These are phyloP conservation scores for Thelaira solivaga DNA, from an alignment of 2,888 invertebrate genomes.

Conservation along the genomic window DNA sequence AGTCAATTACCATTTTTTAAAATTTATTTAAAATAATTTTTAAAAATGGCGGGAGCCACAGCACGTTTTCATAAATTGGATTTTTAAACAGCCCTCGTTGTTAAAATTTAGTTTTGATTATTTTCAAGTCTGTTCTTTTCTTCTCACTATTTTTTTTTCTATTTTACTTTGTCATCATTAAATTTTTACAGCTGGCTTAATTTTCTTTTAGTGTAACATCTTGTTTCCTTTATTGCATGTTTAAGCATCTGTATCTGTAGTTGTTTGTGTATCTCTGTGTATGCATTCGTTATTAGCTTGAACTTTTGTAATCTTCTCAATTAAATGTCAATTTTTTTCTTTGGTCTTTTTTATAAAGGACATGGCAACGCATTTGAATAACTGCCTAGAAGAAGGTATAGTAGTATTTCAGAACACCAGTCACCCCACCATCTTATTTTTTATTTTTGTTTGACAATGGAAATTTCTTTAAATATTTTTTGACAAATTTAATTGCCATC, in stretches of 20 bases:
- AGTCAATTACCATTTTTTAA: no score
- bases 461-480: no score
- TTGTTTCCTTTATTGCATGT: slow-evolving; percentile 17
- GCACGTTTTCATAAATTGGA: no score
- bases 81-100: no score
- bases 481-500: no score
- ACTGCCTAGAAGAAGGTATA: no score
- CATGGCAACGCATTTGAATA: slow-evolving; percentile 23
- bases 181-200: slow-evolving; percentile 42
- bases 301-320: slow-evolving; percentile 1
- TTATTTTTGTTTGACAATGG: no score
- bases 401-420: no score
- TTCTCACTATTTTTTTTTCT: background rate
- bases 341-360: background rate
- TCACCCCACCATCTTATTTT: no score
- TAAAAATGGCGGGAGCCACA: no score
- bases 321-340: background rate
- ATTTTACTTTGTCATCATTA: slow-evolving; percentile 26
- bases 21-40: no score
- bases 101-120: background rate
- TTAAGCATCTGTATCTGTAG: background rate
- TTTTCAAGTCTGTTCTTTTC: background rate
- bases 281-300: background rate
- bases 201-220: slow-evolving; percentile 28
- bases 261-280: no score